Conservation (phyloP, 2,797 vertebrate genomes). For the Hipposideros larvatus region DNA sequence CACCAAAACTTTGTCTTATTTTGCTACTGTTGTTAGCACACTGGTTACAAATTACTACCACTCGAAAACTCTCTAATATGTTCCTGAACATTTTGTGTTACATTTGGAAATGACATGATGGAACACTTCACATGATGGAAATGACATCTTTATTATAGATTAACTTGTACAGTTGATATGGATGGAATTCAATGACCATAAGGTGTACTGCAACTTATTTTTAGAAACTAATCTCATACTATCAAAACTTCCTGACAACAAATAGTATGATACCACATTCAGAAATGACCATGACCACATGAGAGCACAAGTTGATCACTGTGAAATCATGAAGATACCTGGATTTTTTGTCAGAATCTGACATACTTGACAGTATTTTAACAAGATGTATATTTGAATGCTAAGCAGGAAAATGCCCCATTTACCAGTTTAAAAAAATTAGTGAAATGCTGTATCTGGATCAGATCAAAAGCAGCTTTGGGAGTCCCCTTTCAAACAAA, state of each 20-base stretch:
- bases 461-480: constrained; percentile 37
- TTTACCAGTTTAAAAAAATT: background rate
- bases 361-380: constrained; percentile 9
- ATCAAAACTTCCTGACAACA: constrained; percentile 37
- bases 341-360: constrained; percentile 11
- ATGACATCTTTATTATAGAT: constrained; percentile 2
- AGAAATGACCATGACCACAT: background rate
- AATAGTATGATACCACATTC: background rate
- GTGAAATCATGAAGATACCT: background rate
- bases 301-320: background rate
- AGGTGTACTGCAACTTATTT: background rate
- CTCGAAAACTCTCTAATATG: background rate
- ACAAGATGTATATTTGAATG: background rate
- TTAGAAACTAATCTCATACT: background rate
- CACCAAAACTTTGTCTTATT: background rate
- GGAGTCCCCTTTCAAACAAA: constrained; percentile 23
- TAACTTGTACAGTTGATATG: background rate
- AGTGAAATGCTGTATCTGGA: constrained; percentile 5
- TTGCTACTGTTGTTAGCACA: background rate
- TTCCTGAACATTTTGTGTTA: background rate
- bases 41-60: constrained; percentile 37
- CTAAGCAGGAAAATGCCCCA: background rate
- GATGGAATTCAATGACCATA: background rate
- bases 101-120: background rate
- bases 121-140: background rate